These are phyloP conservation scores for Ammospiza caudacuta DNA, from an alignment of 2,113 vertebrate genomes.

Conservation along the genomic window DNA sequence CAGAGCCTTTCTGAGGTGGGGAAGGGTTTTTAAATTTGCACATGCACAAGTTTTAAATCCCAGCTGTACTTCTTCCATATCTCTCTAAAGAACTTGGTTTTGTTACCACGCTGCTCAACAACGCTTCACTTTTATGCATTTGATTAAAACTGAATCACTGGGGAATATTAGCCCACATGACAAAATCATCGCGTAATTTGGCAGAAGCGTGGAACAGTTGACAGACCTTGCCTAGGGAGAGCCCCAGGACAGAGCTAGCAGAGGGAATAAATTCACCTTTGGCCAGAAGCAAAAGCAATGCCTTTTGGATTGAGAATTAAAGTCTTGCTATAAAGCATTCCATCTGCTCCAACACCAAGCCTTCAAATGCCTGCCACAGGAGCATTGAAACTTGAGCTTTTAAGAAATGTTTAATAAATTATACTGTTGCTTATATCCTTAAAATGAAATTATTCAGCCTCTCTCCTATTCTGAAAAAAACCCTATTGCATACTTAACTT, in stretches of 20 bases:
- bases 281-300: constrained; percentile 52
- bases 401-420: constrained; percentile 34
- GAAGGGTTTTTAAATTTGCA: not conserved
- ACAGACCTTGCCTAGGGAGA: constrained; percentile 58
- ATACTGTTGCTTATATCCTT: constrained; percentile 8
- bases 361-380: not conserved
- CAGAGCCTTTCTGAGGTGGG: not conserved
- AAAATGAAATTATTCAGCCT: constrained; percentile 9
- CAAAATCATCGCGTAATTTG: constrained; percentile 63
- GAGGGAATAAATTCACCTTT: constrained; percentile 69
- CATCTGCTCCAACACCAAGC: constrained; percentile 53
- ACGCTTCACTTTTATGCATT: constrained; percentile 27
- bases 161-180: constrained; percentile 55
- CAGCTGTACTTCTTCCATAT: not conserved
- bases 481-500: not conserved
- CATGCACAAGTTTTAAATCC: not conserved
- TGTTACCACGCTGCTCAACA: not conserved
- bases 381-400: not conserved
- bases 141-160: constrained; percentile 49
- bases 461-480: not conserved
- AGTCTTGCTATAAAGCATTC: constrained; percentile 8
- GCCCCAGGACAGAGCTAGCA: constrained; percentile 55
- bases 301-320: constrained; percentile 53
- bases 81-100: not conserved
- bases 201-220: constrained; percentile 56